Evolutionary conservation across 2,113 vertebrate species (phyloP).

Genomic region (Apeltes quadracus): DNA sequence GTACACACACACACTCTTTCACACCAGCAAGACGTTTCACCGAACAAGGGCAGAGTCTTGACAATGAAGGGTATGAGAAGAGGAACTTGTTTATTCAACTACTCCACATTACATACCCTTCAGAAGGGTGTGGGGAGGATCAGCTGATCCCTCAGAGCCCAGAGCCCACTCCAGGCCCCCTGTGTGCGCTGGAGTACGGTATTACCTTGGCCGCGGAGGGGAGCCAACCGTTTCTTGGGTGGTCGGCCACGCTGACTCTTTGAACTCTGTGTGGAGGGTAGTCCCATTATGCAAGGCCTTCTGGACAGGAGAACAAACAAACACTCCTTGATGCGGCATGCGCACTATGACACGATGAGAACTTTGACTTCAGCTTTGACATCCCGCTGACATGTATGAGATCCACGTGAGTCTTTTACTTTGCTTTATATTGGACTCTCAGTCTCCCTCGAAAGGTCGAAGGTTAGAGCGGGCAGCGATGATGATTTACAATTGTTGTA

Average conservation of each 20-base stretch:
- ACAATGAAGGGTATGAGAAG: conserved; percentile 23
- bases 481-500: conserved; percentile 27
- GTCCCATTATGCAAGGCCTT: conserved; percentile 20
- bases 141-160: conserved; percentile 41
- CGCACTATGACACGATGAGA: not conserved
- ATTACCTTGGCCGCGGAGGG: conserved; percentile 20
- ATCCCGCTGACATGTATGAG: conserved; percentile 14
- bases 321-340: conserved; percentile 20
- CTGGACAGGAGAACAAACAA: conserved; percentile 20
- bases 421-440: too few relatives aligned
- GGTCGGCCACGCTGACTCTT: conserved; percentile 37
- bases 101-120: conserved; percentile 27
- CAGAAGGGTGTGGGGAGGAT: conserved; percentile 20
- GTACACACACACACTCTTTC: not conserved
- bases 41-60: not conserved
- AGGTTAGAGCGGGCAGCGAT: not conserved
- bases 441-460: not conserved
- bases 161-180: conserved; percentile 25
- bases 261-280: conserved; percentile 43
- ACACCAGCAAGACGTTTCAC: not conserved
- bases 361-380: conserved; percentile 30
- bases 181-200: not conserved
- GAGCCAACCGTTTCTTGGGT: conserved; percentile 29
- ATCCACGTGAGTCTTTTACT: conserved; percentile 8
- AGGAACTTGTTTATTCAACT: conserved; percentile 35